Conservation (phyloP, 2,113 vertebrate genomes). For the Alethe castanea region DNA sequence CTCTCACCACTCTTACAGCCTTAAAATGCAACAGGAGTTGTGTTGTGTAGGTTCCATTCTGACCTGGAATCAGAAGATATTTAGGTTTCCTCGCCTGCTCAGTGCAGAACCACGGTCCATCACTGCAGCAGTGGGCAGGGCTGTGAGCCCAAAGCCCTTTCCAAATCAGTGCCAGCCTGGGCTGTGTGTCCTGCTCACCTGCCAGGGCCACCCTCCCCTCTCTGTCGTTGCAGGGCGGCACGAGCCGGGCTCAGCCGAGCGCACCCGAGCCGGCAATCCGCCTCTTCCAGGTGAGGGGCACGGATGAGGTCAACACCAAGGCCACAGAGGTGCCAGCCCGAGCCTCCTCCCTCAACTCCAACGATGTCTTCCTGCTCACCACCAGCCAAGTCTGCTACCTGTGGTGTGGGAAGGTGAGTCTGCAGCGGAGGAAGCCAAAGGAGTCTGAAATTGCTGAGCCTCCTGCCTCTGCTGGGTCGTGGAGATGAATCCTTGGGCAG, state of each 20-base stretch:
- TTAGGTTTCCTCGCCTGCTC: not conserved
- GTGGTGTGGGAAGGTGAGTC: slow-evolving; percentile 88
- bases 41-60: not conserved
- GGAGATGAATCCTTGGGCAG: not conserved
- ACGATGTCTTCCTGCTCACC: slow-evolving; percentile 84
- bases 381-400: slow-evolving; percentile 75
- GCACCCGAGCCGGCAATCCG: slow-evolving; percentile 43
- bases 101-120: not conserved
- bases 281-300: slow-evolving; percentile 88
- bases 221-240: slow-evolving; percentile 77
- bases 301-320: slow-evolving; percentile 82
- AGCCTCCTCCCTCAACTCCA: slow-evolving; percentile 85
- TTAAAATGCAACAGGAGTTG: not conserved
- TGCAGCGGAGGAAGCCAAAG: fast-evolving
- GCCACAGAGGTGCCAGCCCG: slow-evolving; percentile 81
- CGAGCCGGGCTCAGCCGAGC: slow-evolving; percentile 68
- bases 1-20: no score
- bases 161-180: not conserved
- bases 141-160: not conserved
- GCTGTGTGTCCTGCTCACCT: not conserved
- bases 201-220: not conserved
- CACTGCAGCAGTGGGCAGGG: fast-evolving
- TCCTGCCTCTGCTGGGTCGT: not conserved
- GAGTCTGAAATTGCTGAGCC: not conserved
- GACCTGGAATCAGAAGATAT: not conserved